Conservation (phyloP, 2,797 vertebrate genomes). For the Sebastes ruberrimus region DNA sequence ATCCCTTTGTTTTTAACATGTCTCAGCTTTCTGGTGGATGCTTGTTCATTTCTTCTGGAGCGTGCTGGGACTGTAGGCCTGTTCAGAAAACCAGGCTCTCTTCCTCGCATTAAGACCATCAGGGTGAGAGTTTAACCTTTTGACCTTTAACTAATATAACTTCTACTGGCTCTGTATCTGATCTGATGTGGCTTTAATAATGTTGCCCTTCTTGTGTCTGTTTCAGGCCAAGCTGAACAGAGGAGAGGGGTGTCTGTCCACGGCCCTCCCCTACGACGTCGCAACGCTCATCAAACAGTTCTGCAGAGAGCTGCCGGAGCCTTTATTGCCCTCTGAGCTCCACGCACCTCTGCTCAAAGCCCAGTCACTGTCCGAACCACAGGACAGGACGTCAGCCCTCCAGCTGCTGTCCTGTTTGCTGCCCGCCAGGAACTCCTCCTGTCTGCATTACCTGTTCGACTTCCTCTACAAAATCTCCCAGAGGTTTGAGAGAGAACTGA, state of each 20-base stretch:
- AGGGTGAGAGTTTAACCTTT: constrained; percentile 75
- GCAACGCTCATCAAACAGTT: constrained; percentile 93
- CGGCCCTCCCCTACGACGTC: constrained; percentile 86
- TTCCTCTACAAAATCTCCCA: constrained; percentile 88
- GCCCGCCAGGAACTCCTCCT: constrained; percentile 76
- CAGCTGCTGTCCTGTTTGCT: constrained; percentile 89
- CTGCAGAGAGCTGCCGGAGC: constrained; percentile 89
- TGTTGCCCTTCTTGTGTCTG: background rate
- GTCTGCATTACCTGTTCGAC: constrained; percentile 88
- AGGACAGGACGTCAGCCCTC: constrained; percentile 84
- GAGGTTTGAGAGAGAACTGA: constrained; percentile 79
- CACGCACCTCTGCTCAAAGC: constrained; percentile 87
- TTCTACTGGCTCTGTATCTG: background rate
- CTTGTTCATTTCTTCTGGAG: constrained; percentile 84
- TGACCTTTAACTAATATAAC: background rate
- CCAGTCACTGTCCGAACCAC: constrained; percentile 77
- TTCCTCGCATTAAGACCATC: constrained; percentile 86
- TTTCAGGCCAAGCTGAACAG: constrained; percentile 77
- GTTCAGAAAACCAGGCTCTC: constrained; percentile 91
- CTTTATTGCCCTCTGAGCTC: constrained; percentile 84
- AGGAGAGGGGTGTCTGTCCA: constrained; percentile 84
- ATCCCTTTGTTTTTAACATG: background rate
- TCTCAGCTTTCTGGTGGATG: constrained; percentile 87
- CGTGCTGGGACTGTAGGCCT: constrained; percentile 87
- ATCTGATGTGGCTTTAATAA: background rate